Evolutionary conservation across 2,113 vertebrate species (phyloP).

Genomic region (Caracal caracal): DNA sequence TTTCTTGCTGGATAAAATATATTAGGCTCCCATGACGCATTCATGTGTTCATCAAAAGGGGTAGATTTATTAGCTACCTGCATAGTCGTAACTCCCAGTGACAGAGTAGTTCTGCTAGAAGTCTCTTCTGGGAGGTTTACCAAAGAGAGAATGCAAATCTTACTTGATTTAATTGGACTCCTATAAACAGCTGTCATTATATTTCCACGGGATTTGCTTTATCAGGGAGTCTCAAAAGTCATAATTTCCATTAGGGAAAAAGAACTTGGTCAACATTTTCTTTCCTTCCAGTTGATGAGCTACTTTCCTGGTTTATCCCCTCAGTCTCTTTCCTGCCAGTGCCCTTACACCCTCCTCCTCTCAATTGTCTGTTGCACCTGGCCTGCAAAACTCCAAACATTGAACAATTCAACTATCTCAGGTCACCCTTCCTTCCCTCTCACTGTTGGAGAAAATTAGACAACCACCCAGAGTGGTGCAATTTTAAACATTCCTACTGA

Average conservation of each 20-base stretch:
- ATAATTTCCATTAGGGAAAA: conserved; percentile 57
- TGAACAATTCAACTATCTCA: background rate
- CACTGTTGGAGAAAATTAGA: background rate
- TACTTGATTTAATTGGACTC: conserved; percentile 73
- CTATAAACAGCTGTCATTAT: conserved; percentile 59
- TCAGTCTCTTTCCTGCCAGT: background rate
- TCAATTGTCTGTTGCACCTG: background rate
- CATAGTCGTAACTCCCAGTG: conserved; percentile 42
- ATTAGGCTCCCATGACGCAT: conserved; percentile 65
- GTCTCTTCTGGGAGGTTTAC: conserved; percentile 56
- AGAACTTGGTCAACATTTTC: conserved; percentile 11
- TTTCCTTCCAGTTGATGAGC: background rate
- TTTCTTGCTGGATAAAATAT: conserved; percentile 65
- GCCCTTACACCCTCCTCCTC: background rate
- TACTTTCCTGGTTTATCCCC: background rate
- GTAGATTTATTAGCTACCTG: conserved; percentile 68
- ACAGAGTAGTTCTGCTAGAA: conserved; percentile 56
- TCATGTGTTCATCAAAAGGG: conserved; percentile 61
- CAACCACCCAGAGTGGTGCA: background rate
- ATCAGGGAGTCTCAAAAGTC: conserved; percentile 45
- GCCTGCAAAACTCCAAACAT: background rate
- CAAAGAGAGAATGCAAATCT: conserved; percentile 57
- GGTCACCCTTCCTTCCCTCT: background rate
- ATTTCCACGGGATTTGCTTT: conserved; percentile 67
- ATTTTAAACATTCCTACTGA: background rate